Base-by-base conservation (phyloP, 2,797 vertebrate species). In the Malurus leucopterus region DNA sequence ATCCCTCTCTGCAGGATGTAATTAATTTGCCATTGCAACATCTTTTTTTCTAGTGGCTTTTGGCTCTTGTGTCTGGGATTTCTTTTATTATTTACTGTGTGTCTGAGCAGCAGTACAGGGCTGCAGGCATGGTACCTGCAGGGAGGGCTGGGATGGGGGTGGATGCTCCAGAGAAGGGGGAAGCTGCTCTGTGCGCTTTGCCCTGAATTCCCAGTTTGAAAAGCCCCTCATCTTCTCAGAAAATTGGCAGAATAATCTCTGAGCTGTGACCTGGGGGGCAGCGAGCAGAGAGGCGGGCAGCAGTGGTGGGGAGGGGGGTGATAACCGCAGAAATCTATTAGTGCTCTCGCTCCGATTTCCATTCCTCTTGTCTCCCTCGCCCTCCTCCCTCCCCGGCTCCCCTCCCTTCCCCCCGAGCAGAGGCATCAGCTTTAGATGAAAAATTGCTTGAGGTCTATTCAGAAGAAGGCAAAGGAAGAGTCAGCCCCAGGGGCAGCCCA, bases 401-500 rank as follows among this genome's bases (percentile, higher is more conserved):
- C 91, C 90, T 91, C 92, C 90, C 92, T 93, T 89, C 73, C 73
- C 84, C 89, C 86, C 18, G 41, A 95, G 82, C 76, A 96, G 97
- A 97, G 96, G 96, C 93, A 95, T 96, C 96, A 98, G 98, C 98
- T 98, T 97, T 95, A 97, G 95, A 97, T 97, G 97, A 98, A 98
- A 99, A 98, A 99, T 99, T 98, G 98, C 98, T 98, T 97, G 97
- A 97, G 97, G 96, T 97, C 94, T 97, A 97, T 97, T 98, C 97
- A 98, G 97, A 98, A 98, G 97, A 97, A 97, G 96, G 98, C 98
- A 98, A 95, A 98, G 97, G 98, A 97, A 98, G 98, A 97, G 97
- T 97, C 98, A 98, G 96, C 98, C 98, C 98, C 97, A 94, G 98
- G 98, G 98, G 99, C 98, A 98, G 97, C 97, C 97, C 93, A 96